Base-by-base conservation (phyloP, 2,888 invertebrate genomes). In the Eupithecia insigniata region DNA sequence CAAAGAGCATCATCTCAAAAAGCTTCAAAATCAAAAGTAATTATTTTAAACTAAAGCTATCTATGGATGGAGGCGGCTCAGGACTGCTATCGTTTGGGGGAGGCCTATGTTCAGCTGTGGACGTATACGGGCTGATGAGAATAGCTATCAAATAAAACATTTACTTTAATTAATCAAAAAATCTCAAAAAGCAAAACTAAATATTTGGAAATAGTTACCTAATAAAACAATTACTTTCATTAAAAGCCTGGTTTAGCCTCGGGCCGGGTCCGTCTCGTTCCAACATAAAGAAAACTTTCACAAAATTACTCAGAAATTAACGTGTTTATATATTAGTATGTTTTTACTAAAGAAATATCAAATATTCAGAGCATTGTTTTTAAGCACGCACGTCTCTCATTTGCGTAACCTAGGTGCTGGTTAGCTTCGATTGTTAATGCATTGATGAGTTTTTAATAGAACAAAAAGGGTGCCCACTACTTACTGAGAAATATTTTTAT, bases 301-400 rank as follows among this genome's bases (percentile, higher is more conserved):
- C 82, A 83, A 84, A 88, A 89, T 88, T 86, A 87, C 85, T 83
- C 79, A 84, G 83, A 88, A 86, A 79, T 79, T 82, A 82, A 82
- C 80, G 80, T 78, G 78, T 72, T 82, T 84, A 83, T 86, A n/a
- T n/a, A n/a, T n/a, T n/a, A n/a, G 82, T 81, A 76, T 84, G 78
- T 85, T 81, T 84, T 84, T 83, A 84, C 81, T 75, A 72, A 76
- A 81, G 78, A 79, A 80, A 80, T 78, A 81, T 81, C 76, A 83
- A 84, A 82, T 80, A 84, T 83, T 84, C 76, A 82, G 77, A 76
- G 74, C 75, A 76, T 78, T 78, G 75, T 82, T 81, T 77, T 78
- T 75, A 76, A 65, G 75, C 75, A 80, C 77, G 77, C 81, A 82
- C 78, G 75, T 77, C 77, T 73, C 66, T 75, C 78, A 72, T 80